phyloP scores from a whole-genome alignment of 2,888 invertebrate species.

The Dinocampus coccinellae region DNA sequence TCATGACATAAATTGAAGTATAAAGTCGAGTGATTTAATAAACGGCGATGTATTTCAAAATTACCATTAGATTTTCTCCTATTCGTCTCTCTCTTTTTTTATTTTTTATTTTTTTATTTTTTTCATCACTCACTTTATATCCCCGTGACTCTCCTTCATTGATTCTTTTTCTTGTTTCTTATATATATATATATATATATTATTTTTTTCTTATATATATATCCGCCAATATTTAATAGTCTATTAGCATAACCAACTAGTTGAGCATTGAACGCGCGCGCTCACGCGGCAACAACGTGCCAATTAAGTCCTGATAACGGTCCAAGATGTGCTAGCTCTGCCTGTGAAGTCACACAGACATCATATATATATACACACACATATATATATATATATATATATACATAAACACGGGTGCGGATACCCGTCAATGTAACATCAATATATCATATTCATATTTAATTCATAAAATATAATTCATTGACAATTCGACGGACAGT shows the following conservation, averaged over 20 bases:
- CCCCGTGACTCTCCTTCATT: background rate
- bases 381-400: background rate
- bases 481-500: background rate
- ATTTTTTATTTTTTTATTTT: background rate
- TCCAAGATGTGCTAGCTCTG: slow-evolving; percentile 16
- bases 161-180: slow-evolving; percentile 5
- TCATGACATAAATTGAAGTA: background rate
- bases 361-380: no score
- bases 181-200: slow-evolving; percentile 33
- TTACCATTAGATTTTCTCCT: background rate
- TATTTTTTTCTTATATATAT: slow-evolving; percentile 32
- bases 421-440: slow-evolving; percentile 20
- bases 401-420: background rate
- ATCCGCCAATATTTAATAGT: slow-evolving; percentile 42
- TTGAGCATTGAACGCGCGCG: slow-evolving; percentile 24
- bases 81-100: background rate
- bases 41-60: background rate
- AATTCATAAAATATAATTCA: slow-evolving; percentile 5
- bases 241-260: slow-evolving; percentile 44
- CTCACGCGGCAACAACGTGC: slow-evolving; percentile 38
- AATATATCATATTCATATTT: slow-evolving; percentile 25
- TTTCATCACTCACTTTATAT: no score
- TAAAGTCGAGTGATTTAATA: slow-evolving; percentile 34
- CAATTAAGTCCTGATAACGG: slow-evolving; percentile 46
- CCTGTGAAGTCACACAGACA: background rate